Conservation (phyloP, 2,888 invertebrate genomes). For the Polydrusus tereticollis region DNA sequence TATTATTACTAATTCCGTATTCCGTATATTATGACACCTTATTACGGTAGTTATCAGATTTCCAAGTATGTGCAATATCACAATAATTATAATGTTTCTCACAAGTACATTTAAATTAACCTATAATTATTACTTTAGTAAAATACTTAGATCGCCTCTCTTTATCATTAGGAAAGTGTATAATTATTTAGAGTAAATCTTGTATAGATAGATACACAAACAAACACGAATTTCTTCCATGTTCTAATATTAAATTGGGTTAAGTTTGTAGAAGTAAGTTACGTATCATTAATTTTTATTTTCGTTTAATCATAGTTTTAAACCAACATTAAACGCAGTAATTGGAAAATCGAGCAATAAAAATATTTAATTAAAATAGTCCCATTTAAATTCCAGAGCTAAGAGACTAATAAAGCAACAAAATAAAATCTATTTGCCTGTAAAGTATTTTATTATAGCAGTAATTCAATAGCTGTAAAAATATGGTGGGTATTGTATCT, state of each 20-base stretch:
- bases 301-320: neutral
- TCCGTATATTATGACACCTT: neutral
- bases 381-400: neutral
- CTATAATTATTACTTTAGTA: too few relatives aligned
- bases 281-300: neutral
- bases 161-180: too few relatives aligned
- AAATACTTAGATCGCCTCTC: too few relatives aligned
- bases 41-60: slow-evolving; percentile 5
- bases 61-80: neutral
- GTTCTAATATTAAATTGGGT: neutral
- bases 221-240: too few relatives aligned
- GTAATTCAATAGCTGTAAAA: neutral
- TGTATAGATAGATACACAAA: too few relatives aligned
- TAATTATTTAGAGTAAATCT: too few relatives aligned
- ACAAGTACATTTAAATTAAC: neutral
- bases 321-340: neutral
- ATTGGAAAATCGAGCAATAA: neutral
- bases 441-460: neutral
- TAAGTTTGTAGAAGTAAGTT: neutral
- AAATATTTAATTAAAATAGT: neutral
- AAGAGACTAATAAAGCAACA: neutral
- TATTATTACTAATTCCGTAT: slow-evolving; percentile 5
- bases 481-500: neutral
- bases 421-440: neutral
- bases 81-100: neutral